phyloP scores from a whole-genome alignment of 2,113 vertebrate genomes.

The Orientallactaga bullata region DNA sequence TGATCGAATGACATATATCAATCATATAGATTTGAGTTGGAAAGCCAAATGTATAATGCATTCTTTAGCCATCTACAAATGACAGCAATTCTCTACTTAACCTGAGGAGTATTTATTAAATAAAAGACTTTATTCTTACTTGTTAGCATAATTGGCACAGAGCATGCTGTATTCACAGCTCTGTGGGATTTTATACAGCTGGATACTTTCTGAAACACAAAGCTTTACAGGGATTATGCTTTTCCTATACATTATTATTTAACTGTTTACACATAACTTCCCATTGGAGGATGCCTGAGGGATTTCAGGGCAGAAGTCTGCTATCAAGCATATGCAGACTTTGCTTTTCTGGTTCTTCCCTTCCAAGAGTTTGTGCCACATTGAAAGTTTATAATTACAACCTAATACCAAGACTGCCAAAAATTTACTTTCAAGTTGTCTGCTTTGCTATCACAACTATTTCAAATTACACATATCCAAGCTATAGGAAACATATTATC shows the following conservation, averaged over 20 bases:
- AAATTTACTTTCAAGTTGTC: slow-evolving; percentile 65
- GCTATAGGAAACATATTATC: neutral
- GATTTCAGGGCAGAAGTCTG: slow-evolving; percentile 46
- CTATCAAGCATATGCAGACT: slow-evolving; percentile 40
- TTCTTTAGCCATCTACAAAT: neutral
- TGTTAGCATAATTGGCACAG: slow-evolving; percentile 52
- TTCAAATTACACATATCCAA: slow-evolving; percentile 57
- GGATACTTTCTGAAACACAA: slow-evolving; percentile 52
- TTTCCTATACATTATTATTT: slow-evolving; percentile 33
- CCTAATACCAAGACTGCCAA: slow-evolving; percentile 34
- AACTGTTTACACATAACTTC: slow-evolving; percentile 58
- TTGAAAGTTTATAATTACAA: slow-evolving; percentile 69
- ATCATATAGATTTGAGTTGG: neutral
- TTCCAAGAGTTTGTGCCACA: slow-evolving; percentile 38
- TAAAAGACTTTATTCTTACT: slow-evolving; percentile 36
- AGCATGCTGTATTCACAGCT: slow-evolving; percentile 13
- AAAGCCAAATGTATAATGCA: neutral
- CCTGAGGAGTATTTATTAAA: slow-evolving; percentile 20
- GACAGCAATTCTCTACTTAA: slow-evolving; percentile 7
- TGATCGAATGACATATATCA: neutral
- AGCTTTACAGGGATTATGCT: slow-evolving; percentile 7
- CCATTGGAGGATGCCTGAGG: slow-evolving; percentile 45
- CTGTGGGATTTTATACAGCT: slow-evolving; percentile 51
- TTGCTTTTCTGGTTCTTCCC: neutral
- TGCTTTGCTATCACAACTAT: slow-evolving; percentile 59